phyloP scores from a whole-genome alignment of 2,888 invertebrate species.

The Eueremaeus valkanovi region DNA sequence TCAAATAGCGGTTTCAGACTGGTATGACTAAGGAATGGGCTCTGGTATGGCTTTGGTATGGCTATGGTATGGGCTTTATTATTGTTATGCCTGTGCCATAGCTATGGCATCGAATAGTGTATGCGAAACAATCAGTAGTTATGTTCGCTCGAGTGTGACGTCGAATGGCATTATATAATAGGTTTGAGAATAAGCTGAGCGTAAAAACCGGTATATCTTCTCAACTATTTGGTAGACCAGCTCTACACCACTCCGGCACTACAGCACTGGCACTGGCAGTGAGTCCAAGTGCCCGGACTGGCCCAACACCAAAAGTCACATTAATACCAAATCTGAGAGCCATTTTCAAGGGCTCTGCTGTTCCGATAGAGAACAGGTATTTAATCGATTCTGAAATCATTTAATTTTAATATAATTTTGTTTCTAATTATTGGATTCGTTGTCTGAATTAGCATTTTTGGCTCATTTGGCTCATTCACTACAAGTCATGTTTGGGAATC shows the following conservation, averaged over 20 bases:
- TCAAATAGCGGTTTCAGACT: slow-evolving; percentile 25
- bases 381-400: slow-evolving; percentile 32
- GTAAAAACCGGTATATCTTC: slow-evolving; percentile 24
- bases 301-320: neutral
- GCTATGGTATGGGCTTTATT: neutral
- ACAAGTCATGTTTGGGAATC: slow-evolving; percentile 12
- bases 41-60: neutral
- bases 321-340: neutral
- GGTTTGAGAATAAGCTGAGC: neutral
- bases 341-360: slow-evolving; percentile 2
- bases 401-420: slow-evolving; percentile 26
- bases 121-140: slow-evolving; percentile 14
- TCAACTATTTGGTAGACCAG: neutral
- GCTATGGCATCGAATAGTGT: neutral
- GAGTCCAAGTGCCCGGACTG: slow-evolving; percentile 9
- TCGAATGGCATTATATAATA: neutral
- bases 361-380: slow-evolving; percentile 1
- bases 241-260: neutral
- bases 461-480: slow-evolving; percentile 26
- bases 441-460: slow-evolving; percentile 20
- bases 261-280: neutral
- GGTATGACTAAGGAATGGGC: neutral
- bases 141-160: slow-evolving; percentile 8
- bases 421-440: slow-evolving; percentile 17
- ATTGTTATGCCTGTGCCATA: neutral